A percentile compares a stretch with the other conserved stretches of the same genome.
phyloP scores from a whole-genome alignment of 1,140 invertebrate genomes.

The Phymorhynchus buccinoides region DNA sequence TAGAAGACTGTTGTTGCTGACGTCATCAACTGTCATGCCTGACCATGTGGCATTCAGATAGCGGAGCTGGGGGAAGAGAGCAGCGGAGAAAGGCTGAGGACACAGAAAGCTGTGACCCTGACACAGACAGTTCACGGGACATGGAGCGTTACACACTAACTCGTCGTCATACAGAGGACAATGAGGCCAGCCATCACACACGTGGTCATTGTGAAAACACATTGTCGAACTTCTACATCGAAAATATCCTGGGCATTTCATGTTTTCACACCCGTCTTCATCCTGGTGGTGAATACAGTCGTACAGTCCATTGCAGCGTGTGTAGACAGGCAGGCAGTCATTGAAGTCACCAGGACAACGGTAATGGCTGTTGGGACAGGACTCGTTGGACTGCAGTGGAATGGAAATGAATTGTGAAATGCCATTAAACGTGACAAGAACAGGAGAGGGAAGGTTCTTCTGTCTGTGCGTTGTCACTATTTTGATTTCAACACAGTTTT shows the following conservation, averaged over 20 bases:
- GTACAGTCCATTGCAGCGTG: slow-evolving; percentile 37
- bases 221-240: neutral
- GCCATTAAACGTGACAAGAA: neutral
- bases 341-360: neutral
- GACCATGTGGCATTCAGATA: neutral
- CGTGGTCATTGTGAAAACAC: neutral
- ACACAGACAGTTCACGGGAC: neutral
- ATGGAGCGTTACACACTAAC: neutral
- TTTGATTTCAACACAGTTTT: no score
- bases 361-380: neutral
- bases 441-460: neutral
- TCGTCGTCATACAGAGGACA: slow-evolving; percentile 24
- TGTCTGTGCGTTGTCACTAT: no score
- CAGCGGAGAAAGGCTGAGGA: neutral
- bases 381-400: no score
- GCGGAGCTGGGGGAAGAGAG: neutral
- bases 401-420: neutral
- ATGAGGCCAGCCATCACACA: slow-evolving; percentile 19
- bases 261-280: neutral
- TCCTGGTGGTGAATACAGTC: slow-evolving; percentile 28
- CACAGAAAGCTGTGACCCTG: neutral
- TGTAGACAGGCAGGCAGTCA: slow-evolving; percentile 31
- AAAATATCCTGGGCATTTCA: neutral
- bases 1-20: neutral
- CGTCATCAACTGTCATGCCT: neutral